Conservation (phyloP, 2,888 invertebrate species). For the Helicoverpa assulta region DNA sequence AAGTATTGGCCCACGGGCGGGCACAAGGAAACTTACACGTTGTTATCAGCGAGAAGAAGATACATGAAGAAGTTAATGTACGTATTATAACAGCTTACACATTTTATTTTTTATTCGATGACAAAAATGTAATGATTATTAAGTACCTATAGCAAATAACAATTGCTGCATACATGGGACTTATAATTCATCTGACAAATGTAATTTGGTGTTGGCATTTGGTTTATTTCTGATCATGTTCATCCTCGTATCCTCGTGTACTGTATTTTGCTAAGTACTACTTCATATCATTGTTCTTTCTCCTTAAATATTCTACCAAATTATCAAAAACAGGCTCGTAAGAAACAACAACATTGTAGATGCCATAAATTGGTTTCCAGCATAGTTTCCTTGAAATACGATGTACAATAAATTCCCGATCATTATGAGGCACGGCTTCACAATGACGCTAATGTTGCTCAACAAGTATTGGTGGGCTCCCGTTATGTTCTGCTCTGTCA, state of each 20-base stretch:
- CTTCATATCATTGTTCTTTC: too few species aligned
- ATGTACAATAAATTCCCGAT: conserved; percentile 49
- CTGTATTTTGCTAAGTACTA: too few species aligned
- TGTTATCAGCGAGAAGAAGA: conserved; percentile 91
- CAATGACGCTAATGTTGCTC: conserved; percentile 62
- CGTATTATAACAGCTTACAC: conserved; percentile 75
- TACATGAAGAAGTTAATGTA: conserved; percentile 92
- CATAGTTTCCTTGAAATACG: conserved; percentile 39
- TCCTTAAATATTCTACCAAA: too few species aligned
- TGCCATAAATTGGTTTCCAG: conserved; percentile 17
- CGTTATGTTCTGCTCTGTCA: conserved; percentile 58
- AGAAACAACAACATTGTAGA: not conserved
- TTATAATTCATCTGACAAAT: not conserved
- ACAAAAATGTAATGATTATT: conserved; percentile 4
- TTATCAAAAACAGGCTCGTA: not conserved
- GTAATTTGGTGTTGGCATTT: conserved; percentile 12
- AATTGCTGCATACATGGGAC: not conserved
- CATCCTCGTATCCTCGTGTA: too few species aligned
- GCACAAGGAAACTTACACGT: conserved; percentile 91
- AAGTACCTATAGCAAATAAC: conserved; percentile 15
- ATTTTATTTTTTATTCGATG: conserved; percentile 15
- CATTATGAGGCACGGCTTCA: conserved; percentile 52
- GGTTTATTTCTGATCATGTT: too few species aligned
- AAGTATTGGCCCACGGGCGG: conserved; percentile 91
- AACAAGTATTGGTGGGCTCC: conserved; percentile 60